Conservation (phyloP, 2,888 invertebrate species). For the Criorhina ranunculi region DNA sequence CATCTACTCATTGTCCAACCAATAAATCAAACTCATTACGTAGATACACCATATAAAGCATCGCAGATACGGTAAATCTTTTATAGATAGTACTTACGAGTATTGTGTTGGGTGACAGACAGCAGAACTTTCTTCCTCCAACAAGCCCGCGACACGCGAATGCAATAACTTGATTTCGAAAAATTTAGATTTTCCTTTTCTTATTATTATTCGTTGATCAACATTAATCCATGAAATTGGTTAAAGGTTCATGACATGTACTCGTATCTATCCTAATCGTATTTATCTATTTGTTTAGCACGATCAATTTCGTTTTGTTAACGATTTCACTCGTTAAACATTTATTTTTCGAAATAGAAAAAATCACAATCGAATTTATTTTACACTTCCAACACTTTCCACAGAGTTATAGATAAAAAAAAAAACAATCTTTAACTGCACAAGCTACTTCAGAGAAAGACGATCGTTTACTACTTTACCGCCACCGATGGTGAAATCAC, state of each 20-base stretch:
- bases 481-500: slow-evolving; percentile 72
- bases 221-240: slow-evolving; percentile 21
- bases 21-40: slow-evolving; percentile 1
- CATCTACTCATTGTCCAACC: slow-evolving; percentile 5
- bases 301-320: slow-evolving; percentile 5
- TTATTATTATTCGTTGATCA: slow-evolving; percentile 14
- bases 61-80: slow-evolving; percentile 24
- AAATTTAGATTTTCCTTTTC: no score
- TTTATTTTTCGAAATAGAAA: slow-evolving; percentile 7
- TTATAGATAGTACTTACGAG: slow-evolving; percentile 33
- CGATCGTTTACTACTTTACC: slow-evolving; percentile 69
- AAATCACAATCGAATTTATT: slow-evolving; percentile 19
- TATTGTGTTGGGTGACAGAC: slow-evolving; percentile 22
- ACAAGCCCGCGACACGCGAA: slow-evolving; percentile 3
- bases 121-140: slow-evolving; percentile 25
- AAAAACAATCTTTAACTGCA: slow-evolving; percentile 16
- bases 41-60: slow-evolving; percentile 11
- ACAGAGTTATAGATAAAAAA: slow-evolving; percentile 26
- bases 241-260: slow-evolving; percentile 12
- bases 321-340: slow-evolving; percentile 26
- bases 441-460: slow-evolving; percentile 30
- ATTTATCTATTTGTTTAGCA: slow-evolving; percentile 24
- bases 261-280: not conserved
- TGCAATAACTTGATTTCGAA: not conserved
- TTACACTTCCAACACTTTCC: slow-evolving; percentile 44